Evolutionary conservation across 2,113 vertebrate species (phyloP).

Genomic region (Melierax canorus): DNA sequence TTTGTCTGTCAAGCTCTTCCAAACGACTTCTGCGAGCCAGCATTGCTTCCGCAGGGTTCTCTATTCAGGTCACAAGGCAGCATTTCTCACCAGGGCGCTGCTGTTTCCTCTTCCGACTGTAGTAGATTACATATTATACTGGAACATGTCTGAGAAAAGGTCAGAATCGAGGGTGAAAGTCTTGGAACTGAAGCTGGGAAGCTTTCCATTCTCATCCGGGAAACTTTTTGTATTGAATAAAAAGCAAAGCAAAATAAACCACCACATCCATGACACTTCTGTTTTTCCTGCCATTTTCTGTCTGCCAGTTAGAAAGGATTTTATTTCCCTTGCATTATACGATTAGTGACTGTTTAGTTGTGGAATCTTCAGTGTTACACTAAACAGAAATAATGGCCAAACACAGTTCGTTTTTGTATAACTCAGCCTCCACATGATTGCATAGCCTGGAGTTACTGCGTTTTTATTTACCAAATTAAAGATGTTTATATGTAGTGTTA

Average conservation of each 20-base stretch:
- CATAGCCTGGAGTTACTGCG: slow-evolving; percentile 22
- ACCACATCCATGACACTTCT: slow-evolving; percentile 3
- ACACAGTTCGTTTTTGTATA: not conserved
- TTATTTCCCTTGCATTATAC: slow-evolving; percentile 51
- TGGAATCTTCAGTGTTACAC: slow-evolving; percentile 41
- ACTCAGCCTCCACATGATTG: not conserved
- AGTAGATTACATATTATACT: slow-evolving; percentile 77
- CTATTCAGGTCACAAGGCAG: slow-evolving; percentile 71
- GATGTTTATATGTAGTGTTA: slow-evolving; percentile 54
- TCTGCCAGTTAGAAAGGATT: slow-evolving; percentile 21
- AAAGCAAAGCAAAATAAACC: slow-evolving; percentile 46
- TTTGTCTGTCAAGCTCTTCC: slow-evolving; percentile 41
- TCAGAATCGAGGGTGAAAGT: slow-evolving; percentile 73
- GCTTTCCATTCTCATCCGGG: slow-evolving; percentile 69
- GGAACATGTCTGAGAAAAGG: slow-evolving; percentile 77
- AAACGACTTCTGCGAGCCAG: slow-evolving; percentile 35
- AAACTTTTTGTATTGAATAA: not conserved
- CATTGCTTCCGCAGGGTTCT: slow-evolving; percentile 63
- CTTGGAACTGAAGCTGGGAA: slow-evolving; percentile 74
- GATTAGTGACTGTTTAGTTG: slow-evolving; percentile 29
- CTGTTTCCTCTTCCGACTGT: slow-evolving; percentile 79
- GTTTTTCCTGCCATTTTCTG: slow-evolving; percentile 14
- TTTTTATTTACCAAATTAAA: slow-evolving; percentile 47
- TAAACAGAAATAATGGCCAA: slow-evolving; percentile 11
- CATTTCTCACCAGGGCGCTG: slow-evolving; percentile 77